Evolutionary conservation across 2,113 vertebrate species (phyloP), one percentile per base, ranked within the genome.

Genomic region (Myotis yumanensis): DNA sequence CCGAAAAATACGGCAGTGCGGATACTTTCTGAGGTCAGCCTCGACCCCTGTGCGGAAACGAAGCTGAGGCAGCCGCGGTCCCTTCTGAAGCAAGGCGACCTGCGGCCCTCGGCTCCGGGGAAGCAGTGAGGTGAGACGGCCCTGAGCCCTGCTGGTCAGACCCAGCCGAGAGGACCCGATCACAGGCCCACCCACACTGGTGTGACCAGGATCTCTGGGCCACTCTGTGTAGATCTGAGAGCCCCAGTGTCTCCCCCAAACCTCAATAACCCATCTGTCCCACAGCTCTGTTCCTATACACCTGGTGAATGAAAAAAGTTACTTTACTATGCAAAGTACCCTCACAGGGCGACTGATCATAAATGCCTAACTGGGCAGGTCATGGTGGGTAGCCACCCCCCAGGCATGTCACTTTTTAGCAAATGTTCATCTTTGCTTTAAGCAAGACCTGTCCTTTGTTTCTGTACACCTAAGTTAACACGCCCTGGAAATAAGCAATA

Each of bases 81-180:
- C n/a, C 37, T n/a, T 15, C 20, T 20, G 84, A 83, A 43, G 66
- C 11, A 1, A 5, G 9, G 51, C 22, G n/a, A 30, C 16, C 22
- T 62, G 59, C 0, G n/a, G 22, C 10, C 4, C 37, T 10, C 4
- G 2, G 16, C 12, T 30, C 32, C 3, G 30, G 32, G 48, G 3
- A 37, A 32, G 14, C 7, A n/a, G 35, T 8, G 51, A 86, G 46
- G 7, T 17, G 7, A 7, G 25, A 2, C 16, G 51, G 64, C 66
- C 16, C 4, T 2, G 43, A 40, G 54, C 12, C 62, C 22, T 69
- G 69, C 20, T 11, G 40, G 17, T 22, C n/a, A 30, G 57, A 62
- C 3, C 51, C 51, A n/a, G 5, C 57, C 0, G 2, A 35, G 37
- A 75, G 48, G 71, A 25, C 57, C 86, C 7, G 11, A 3, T 51